Evolutionary conservation across 2,888 invertebrate genomes (phyloP), one percentile per base, ranked within the genome.

Genomic region (Drosophila nr. perissopoda): DNA sequence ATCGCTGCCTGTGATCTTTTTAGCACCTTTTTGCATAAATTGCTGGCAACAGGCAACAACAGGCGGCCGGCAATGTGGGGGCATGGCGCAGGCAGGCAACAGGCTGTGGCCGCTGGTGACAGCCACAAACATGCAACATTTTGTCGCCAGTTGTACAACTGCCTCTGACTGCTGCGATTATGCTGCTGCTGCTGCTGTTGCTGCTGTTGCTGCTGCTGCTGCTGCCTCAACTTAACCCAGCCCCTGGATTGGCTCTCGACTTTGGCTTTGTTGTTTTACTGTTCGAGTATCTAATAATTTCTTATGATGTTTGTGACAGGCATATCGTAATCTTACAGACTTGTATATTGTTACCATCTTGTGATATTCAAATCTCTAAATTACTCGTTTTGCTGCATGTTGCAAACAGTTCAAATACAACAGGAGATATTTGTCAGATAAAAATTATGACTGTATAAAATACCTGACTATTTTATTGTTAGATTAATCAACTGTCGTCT

Each of bases 1-100:
- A 91, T 91, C 89, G 89, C 84, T 86, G 84, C 76, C 81, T 90
- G 80, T 89, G 90, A 91, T 90, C 88, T 87, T 86, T 90, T 88
- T 86, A 88, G 89, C 90, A 90, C 91, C 83, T 88, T 88, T 86
- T 89, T 89, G 87, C 89, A 89, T 87, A 87, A 79, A 85, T 88
- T 89, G 79, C 81, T 57, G 57, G 67, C 70, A 75, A 66, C 69
- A 56, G 58, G 53, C 57, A 53, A 40, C 52, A 18, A 42, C 57
- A 29, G 49, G 79, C 74, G 42, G 59, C 76, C 59, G 56, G 71
- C 63, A 33, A 49, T 29, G 21, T 8, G 36, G 46, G 6, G 38
- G 74, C 73, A 69, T 46, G 65, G 61, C 48, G 60, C 70, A 56
- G 46, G 59, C 51, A 53, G 63, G 63, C 66, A 62, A 46, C 74